Percentiles rank a stretch among this genome's conserved stretches.
Conservation (phyloP, 2,797 vertebrate genomes). For the Luscinia luscinia region DNA sequence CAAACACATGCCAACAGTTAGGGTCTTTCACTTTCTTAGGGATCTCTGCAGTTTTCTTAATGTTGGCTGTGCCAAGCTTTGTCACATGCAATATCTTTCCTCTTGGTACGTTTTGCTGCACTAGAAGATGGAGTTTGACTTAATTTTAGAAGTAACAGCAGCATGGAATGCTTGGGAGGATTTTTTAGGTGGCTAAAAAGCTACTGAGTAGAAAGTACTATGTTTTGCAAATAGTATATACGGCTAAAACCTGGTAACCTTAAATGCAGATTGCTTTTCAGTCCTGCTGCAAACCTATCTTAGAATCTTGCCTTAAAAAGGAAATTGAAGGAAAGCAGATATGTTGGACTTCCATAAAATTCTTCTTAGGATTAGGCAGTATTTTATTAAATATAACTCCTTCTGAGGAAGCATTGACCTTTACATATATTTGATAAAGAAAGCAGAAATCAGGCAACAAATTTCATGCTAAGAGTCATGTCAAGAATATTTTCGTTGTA, state of each 20-base stretch:
- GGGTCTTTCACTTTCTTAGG: background rate
- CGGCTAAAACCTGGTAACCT: background rate
- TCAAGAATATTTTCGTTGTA: background rate
- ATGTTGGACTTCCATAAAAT: background rate
- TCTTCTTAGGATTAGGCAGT: background rate
- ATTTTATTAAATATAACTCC: background rate
- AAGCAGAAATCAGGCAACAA: background rate
- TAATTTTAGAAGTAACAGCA: background rate
- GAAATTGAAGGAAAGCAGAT: background rate
- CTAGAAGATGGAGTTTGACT: background rate
- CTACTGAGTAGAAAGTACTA: background rate
- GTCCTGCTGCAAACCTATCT: background rate
- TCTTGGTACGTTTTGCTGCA: background rate
- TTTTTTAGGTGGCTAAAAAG: background rate
- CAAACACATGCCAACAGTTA: background rate
- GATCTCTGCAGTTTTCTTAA: background rate
- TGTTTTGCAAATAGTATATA: background rate
- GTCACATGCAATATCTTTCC: background rate
- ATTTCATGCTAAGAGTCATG: background rate
- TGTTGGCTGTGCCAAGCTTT: background rate
- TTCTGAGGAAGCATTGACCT: background rate
- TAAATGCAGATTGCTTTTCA: background rate
- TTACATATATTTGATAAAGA: background rate
- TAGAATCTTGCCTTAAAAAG: background rate
- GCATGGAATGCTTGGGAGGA: background rate